Percentiles rank a stretch among this genome's conserved stretches.
phyloP scores from a whole-genome alignment of 2,113 vertebrate species.

The Bubalus kerabau region DNA sequence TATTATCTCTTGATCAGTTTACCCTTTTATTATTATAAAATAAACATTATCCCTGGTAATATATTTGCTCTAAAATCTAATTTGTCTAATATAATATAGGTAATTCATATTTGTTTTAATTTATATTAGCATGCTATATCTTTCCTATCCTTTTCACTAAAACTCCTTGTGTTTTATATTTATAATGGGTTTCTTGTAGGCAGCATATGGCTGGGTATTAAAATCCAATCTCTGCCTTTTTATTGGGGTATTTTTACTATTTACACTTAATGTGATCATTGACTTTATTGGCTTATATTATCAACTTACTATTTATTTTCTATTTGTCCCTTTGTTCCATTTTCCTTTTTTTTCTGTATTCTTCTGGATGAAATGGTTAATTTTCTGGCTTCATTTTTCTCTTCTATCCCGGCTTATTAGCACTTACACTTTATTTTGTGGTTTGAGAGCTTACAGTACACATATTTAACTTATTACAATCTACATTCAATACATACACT shows the following conservation, averaged over 20 bases:
- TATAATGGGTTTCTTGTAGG: neutral
- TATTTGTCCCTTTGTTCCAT: neutral
- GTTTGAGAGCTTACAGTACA: neutral
- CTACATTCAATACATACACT: neutral
- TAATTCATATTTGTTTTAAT: neutral
- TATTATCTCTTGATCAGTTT: neutral
- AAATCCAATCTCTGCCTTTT: neutral
- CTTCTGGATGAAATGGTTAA: neutral
- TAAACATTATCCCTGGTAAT: neutral
- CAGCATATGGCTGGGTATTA: neutral
- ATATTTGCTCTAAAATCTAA: neutral
- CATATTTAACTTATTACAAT: neutral
- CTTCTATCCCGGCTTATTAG: neutral
- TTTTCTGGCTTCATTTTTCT: neutral
- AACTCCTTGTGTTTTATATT: neutral
- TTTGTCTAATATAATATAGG: neutral
- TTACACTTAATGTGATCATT: neutral
- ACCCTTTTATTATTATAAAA: neutral
- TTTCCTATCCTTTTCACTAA: neutral
- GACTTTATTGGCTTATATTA: neutral
- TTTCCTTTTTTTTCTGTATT: constrained; percentile 2
- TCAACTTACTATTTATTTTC: neutral
- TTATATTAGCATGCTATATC: neutral
- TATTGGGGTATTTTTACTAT: neutral
- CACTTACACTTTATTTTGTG: neutral